Percentiles rank a stretch among this genome's conserved stretches.
Evolutionary conservation across 2,113 vertebrate genomes (phyloP).

Genomic region (Cnemophilus loriae): DNA sequence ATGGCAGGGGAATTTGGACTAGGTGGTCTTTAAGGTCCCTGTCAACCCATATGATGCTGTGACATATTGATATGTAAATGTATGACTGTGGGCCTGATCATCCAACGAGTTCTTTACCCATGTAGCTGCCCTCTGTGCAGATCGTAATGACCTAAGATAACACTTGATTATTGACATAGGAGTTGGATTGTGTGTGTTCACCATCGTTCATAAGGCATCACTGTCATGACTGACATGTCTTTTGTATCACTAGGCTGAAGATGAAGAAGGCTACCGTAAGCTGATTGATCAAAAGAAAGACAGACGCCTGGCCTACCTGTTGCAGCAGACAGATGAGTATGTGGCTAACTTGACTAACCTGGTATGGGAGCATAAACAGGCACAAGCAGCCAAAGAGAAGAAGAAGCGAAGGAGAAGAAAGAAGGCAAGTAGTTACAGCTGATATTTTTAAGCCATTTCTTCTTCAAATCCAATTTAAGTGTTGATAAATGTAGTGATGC

Average conservation of each 20-base stretch:
- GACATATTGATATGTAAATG: background rate
- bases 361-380: constrained; percentile 96
- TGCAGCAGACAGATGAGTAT: constrained; percentile 97
- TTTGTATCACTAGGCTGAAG: constrained; percentile 83
- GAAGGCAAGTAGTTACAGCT: constrained; percentile 77
- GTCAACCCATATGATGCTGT: background rate
- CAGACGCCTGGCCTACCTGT: constrained; percentile 90
- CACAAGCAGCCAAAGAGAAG: constrained; percentile 97
- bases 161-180: background rate
- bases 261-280: constrained; percentile 97
- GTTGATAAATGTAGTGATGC: background rate
- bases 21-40: background rate
- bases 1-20: background rate
- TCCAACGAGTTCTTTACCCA: accelerated
- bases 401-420: constrained; percentile 89
- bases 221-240: background rate
- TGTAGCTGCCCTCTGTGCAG: background rate
- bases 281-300: constrained; percentile 99
- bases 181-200: background rate
- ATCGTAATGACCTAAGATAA: background rate
- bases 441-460: background rate
- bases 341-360: constrained; percentile 96
- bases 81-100: background rate
- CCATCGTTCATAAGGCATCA: too few species aligned
- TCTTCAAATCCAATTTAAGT: background rate